A percentile compares a stretch with the other conserved stretches of the same genome.
Conservation (phyloP, 2,888 invertebrate genomes). For the Ophion obscuratus region DNA sequence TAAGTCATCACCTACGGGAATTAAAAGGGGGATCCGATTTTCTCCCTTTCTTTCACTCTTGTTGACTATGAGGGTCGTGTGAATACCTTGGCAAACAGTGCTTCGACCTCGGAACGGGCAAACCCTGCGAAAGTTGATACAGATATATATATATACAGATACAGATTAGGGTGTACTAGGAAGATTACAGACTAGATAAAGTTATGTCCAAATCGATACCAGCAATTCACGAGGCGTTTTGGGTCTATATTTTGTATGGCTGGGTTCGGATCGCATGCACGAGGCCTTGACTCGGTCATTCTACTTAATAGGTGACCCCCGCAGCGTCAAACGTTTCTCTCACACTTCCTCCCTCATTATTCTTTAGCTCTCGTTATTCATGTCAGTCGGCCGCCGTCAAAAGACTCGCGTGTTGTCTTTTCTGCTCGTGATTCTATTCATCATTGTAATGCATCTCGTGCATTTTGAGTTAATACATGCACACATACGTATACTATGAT, state of each 20-base stretch:
- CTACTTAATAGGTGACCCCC: slow-evolving; percentile 68
- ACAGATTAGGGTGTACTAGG: slow-evolving; percentile 4
- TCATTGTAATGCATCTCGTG: not conserved
- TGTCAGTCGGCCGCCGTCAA: slow-evolving; percentile 22
- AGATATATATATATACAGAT: not conserved
- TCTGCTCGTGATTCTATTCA: slow-evolving; percentile 24
- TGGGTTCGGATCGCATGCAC: slow-evolving; percentile 33
- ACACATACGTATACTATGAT: no score
- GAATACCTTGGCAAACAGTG: slow-evolving; percentile 81
- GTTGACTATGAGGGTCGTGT: slow-evolving; percentile 77
- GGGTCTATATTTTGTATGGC: slow-evolving; percentile 71
- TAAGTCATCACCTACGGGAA: slow-evolving; percentile 61
- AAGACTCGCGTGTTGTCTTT: slow-evolving; percentile 51
- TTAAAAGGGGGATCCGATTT: slow-evolving; percentile 60
- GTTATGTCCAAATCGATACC: slow-evolving; percentile 70
- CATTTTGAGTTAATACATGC: not conserved
- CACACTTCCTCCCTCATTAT: slow-evolving; percentile 40
- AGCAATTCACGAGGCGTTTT: slow-evolving; percentile 66
- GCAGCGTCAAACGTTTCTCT: slow-evolving; percentile 61
- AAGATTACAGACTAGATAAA: slow-evolving; percentile 56
- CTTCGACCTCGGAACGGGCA: slow-evolving; percentile 75
- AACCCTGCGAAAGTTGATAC: slow-evolving; percentile 71
- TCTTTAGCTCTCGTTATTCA: slow-evolving; percentile 32
- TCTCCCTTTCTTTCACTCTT: slow-evolving; percentile 68
- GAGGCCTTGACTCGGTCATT: slow-evolving; percentile 66